Conservation (phyloP, 2,113 vertebrate genomes). For the Galemys pyrenaicus region DNA sequence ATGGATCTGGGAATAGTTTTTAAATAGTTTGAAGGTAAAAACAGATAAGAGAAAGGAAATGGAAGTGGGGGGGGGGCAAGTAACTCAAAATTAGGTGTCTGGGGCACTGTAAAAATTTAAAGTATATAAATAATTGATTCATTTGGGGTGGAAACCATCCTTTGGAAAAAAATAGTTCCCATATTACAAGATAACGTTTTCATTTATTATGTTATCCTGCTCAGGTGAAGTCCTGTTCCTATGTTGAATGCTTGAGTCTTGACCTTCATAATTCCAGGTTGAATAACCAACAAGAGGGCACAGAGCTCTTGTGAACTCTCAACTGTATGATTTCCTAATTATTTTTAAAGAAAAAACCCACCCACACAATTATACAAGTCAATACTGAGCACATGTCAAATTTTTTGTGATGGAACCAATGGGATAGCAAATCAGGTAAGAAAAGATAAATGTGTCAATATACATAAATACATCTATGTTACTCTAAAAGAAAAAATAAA, state of each 20-base stretch:
- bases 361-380: neutral
- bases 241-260: neutral
- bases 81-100: neutral
- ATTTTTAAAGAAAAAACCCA: neutral
- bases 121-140: neutral
- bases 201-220: neutral
- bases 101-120: neutral
- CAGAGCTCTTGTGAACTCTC: neutral
- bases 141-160: neutral
- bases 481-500: constrained; percentile 45
- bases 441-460: neutral
- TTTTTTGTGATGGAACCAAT: neutral
- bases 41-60: neutral
- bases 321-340: neutral
- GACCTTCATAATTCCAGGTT: neutral
- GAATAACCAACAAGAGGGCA: neutral
- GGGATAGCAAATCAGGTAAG: neutral
- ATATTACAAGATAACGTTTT: neutral
- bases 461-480: neutral
- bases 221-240: neutral
- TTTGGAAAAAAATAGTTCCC: neutral
- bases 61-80: neutral
- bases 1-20: neutral
- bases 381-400: neutral
- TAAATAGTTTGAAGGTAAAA: neutral